A percentile compares a stretch with the other conserved stretches of the same genome.
phyloP scores from a whole-genome alignment of 2,888 invertebrate genomes.

The Matsumyia berberina region DNA sequence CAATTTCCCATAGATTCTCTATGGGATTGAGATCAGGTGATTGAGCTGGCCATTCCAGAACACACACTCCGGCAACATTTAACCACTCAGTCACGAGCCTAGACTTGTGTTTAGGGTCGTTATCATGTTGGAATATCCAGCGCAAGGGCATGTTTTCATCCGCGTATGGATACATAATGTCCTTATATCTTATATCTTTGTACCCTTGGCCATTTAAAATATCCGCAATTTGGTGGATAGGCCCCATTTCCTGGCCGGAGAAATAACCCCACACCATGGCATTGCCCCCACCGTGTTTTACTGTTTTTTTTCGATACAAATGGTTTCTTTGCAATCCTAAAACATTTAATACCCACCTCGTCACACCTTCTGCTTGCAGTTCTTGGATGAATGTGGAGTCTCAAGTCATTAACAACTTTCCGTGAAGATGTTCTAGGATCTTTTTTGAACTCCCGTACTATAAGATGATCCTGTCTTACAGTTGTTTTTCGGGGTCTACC shows the following conservation, averaged over 20 bases:
- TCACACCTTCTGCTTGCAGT: constrained; percentile 1
- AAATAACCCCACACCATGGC: constrained; percentile 4
- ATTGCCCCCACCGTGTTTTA: neutral
- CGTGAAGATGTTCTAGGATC: neutral
- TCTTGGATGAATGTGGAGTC: neutral
- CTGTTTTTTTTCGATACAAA: neutral
- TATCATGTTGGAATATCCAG: neutral
- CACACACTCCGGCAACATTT: neutral
- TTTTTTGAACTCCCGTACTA: neutral
- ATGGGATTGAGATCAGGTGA: neutral
- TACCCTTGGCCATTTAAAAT: neutral
- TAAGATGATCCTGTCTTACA: neutral
- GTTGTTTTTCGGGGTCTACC: neutral
- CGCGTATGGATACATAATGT: neutral
- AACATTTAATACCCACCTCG: neutral
- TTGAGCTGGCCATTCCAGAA: neutral
- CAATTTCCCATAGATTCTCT: too few species aligned
- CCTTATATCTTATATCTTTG: neutral
- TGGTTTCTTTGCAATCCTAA: too few species aligned
- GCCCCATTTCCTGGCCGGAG: neutral
- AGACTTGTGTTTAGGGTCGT: neutral
- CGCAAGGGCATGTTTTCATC: neutral
- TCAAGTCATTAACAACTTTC: neutral
- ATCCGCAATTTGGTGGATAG: neutral
- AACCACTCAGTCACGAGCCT: neutral